phyloP scores from a whole-genome alignment of 2,888 invertebrate genomes.

The Morpho helenor region DNA sequence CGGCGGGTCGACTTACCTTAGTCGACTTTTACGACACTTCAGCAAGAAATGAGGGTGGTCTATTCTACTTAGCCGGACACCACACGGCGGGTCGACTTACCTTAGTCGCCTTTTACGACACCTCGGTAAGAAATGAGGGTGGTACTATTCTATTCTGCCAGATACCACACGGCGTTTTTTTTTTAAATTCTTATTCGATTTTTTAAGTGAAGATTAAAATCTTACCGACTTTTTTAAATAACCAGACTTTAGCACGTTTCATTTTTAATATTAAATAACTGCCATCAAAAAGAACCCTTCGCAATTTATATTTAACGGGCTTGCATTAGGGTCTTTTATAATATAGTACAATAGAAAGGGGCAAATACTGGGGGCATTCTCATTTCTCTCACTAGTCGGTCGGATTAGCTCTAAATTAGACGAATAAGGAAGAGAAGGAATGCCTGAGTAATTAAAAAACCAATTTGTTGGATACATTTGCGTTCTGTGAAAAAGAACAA shows the following conservation, averaged over 20 bases:
- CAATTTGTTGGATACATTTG: constrained; percentile 46
- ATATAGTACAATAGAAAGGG: constrained; percentile 35
- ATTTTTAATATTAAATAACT: constrained; percentile 26
- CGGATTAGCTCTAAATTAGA: constrained; percentile 41
- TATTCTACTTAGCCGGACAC: too few species aligned
- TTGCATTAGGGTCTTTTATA: constrained; percentile 33
- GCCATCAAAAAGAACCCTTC: constrained; percentile 20
- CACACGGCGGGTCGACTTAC: too few species aligned
- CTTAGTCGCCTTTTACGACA: too few species aligned
- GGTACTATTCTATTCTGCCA: too few species aligned
- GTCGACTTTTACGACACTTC: too few species aligned
- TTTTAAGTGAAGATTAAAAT: too few species aligned
- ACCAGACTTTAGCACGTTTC: constrained; percentile 9
- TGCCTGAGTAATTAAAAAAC: constrained; percentile 60
- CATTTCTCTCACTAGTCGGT: constrained; percentile 31
- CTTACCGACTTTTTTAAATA: too few species aligned
- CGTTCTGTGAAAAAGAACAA: constrained; percentile 24
- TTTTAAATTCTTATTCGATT: too few species aligned
- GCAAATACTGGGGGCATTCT: constrained; percentile 33
- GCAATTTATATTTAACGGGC: constrained; percentile 24
- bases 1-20: too few species aligned
- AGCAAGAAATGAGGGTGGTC: too few species aligned
- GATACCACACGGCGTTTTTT: too few species aligned
- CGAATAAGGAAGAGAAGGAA: constrained; percentile 50
- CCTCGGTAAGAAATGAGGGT: too few species aligned